phyloP scores from a whole-genome alignment of 2,888 invertebrate genomes.

The Apodemia hepburni region DNA sequence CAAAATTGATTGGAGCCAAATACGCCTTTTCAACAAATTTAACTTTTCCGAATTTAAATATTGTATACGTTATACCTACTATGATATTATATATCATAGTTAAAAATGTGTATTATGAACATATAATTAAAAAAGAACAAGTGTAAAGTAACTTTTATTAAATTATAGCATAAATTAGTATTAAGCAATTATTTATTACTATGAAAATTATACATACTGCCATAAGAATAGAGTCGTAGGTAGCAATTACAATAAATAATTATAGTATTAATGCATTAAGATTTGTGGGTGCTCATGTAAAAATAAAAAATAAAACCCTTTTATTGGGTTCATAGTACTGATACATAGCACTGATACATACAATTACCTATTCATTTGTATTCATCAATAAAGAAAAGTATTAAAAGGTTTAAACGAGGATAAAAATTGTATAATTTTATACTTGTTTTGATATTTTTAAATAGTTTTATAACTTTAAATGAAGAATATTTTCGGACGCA shows the following conservation, averaged over 20 bases:
- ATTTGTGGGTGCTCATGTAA: neutral
- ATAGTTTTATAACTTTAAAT: no score
- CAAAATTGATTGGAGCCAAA: no score
- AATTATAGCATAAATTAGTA: slow-evolving; percentile 25
- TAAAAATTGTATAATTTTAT: no score
- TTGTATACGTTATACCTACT: neutral
- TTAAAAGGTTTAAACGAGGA: no score
- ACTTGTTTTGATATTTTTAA: no score
- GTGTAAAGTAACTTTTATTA: neutral
- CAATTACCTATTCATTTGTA: no score
- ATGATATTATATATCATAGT: slow-evolving; percentile 14
- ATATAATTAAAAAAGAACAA: neutral
- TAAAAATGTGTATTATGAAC: neutral
- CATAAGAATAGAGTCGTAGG: slow-evolving; percentile 57
- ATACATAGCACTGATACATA: no score
- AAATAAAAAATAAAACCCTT: neutral
- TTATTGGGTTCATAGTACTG: no score
- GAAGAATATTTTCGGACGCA: no score
- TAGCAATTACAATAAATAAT: neutral
- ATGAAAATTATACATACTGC: slow-evolving; percentile 54
- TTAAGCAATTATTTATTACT: slow-evolving; percentile 62
- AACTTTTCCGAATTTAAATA: no score
- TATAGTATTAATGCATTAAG: neutral
- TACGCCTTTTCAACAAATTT: no score
- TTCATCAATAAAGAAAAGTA: no score